These are phyloP conservation scores for Ridgeia piscesae DNA, from an alignment of 1,140 invertebrate genomes.

Conservation along the genomic window DNA sequence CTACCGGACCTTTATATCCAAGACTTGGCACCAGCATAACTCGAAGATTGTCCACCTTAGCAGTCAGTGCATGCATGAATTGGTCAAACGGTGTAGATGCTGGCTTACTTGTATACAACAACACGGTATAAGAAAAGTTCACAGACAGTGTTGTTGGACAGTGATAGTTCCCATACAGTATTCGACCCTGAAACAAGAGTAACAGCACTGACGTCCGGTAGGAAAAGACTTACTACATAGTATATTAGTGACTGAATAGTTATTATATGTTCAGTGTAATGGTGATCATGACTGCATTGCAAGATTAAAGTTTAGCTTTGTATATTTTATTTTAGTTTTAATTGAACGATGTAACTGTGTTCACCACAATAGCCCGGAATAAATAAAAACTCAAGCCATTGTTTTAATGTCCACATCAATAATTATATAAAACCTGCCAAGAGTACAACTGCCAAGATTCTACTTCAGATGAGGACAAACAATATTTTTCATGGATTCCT, in stretches of 20 bases:
- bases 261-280: background rate
- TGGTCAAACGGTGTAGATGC: constrained; percentile 88
- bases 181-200: constrained; percentile 68
- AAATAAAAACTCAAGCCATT: no score
- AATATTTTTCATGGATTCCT: no score
- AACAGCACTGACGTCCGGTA: background rate
- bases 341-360: no score
- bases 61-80: constrained; percentile 95
- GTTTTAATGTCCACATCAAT: no score
- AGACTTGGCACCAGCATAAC: constrained; percentile 90
- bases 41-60: constrained; percentile 88
- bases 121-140: constrained; percentile 90
- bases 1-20: constrained; percentile 88
- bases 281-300: background rate
- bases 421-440: no score
- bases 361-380: no score
- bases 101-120: constrained; percentile 93
- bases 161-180: constrained; percentile 93
- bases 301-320: no score
- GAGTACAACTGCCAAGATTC: no score
- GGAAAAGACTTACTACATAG: background rate
- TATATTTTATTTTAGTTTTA: no score
- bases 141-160: constrained; percentile 91
- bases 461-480: no score
- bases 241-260: background rate